Base-by-base conservation (phyloP, 1,140 invertebrate species). In the Drosophila ficusphila region DNA sequence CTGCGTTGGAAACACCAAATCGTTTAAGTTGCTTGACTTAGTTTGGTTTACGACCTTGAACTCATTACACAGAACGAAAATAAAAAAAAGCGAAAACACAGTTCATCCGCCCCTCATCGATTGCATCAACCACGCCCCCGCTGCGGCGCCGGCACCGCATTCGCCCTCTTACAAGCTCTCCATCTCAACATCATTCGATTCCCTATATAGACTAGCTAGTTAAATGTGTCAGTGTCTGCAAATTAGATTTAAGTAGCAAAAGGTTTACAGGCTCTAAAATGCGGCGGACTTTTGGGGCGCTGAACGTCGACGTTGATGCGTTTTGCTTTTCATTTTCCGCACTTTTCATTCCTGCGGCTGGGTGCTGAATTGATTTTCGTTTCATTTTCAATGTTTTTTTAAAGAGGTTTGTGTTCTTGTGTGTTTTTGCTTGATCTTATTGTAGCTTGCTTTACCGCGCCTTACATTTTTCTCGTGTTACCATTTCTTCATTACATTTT, bases 1-100 rank as follows among this genome's bases (percentile, higher is more conserved):
- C 82, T 88, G 82, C 65, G 78, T 88, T 88, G 82, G 82, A 86
- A 88, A 88, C 83, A 78, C 82, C 82, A 89, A 88, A 88, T 82
- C 74, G 65, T 71, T 79, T 48, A 77, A 67, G 69, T 75, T 88
- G 62, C 77, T 74, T 88, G 81, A 86, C 81, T 85, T 88, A 81
- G 81, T 81, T 88, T 82, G 73, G 64, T 82, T 88, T 75, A 81
- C 65, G 71, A 79, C 62, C 77, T 76, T 71, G 54, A 79, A 79
- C 68, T 76, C 48, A 71, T 39, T 60, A 57, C 34, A 57, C 33
- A 54, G 47, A 60, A 53, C 41, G 41, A 38, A 56, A 56, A 67
- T 39, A 21, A 56, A 67, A 51, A 21, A 42, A 44, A 62, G 39
- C 29, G 8, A 47, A 38, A 51, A 33, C 21, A 46, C 46, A 18